Base-by-base conservation (phyloP, 2,888 invertebrate genomes). In the Philhelius pedissequus region DNA sequence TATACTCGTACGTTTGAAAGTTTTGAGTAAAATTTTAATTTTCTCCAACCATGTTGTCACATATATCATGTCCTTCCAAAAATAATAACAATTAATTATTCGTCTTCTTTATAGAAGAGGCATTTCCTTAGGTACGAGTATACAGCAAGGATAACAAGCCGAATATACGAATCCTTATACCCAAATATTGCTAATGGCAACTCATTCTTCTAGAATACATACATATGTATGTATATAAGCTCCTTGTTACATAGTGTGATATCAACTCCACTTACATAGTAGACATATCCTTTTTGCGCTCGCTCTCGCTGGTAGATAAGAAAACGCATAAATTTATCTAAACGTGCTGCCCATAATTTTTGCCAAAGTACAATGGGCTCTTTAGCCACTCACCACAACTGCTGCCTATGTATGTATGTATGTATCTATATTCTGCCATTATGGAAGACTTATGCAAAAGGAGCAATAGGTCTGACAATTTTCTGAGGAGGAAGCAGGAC, bases 61-160 rank as follows among this genome's bases (percentile, higher is more conserved):
- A 74, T 80, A 69, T 74, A 62, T 80, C 80, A 74, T 62, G 62
- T 62, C 69, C 68, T 79, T 54, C 32, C 20, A 58, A 60, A 74
- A 74, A 80, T 74, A 80, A 80, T 80, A 81, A 76, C 70, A 81
- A 81, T 76, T 81, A 76, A 81, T 81, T 81, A 81, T 81, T 76
- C 25, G 25, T 50, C 48, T 27, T 45, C 52, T 40, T 9, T 22
- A 54, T n/a, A 54, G 2, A 22, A 45, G 60, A 66, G 58, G 58
- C 68, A 74, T 40, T 62, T 50, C 56, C 45, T 25, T 62, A n/a
- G n/a, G n/a, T n/a, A n/a, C n/a, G n/a, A n/a, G n/a, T n/a, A n/a
- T 50, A 64, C 45, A 74, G 30, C 38, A 18, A 56, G 69, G 38
- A 81, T 70, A 76, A 64, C 70, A 75, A 81, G 70, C 43, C 11